These are phyloP conservation scores for Nasonia oneida DNA, from an alignment of 2,888 invertebrate genomes.

Conservation along the genomic window DNA sequence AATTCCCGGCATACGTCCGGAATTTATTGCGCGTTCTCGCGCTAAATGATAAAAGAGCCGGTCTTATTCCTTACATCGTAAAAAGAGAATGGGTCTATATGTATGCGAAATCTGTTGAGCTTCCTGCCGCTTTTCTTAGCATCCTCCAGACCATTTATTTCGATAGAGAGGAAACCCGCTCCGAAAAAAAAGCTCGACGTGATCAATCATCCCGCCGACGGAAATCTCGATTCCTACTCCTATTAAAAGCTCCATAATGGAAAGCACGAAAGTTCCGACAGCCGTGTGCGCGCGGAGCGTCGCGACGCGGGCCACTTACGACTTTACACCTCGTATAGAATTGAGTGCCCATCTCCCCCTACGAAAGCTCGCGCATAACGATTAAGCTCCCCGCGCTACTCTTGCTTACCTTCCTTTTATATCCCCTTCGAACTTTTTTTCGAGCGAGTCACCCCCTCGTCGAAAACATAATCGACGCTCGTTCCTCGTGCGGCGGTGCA, in stretches of 20 bases:
- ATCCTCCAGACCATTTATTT: not conserved
- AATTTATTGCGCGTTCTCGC: not conserved
- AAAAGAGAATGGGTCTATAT: not conserved
- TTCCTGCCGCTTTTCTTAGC: not conserved
- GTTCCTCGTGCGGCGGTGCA: not conserved
- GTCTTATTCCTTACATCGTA: not conserved
- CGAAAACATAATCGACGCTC: constrained; percentile 27
- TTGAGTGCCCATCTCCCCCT: constrained; percentile 13
- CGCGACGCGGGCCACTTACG: not conserved
- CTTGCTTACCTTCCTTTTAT: not conserved
- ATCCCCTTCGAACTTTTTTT: not conserved
- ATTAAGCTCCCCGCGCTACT: constrained; percentile 27
- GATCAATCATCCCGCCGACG: not conserved
- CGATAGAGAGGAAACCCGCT: not conserved
- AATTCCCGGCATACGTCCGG: not conserved
- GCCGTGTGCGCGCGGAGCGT: not conserved
- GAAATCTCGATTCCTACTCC: not conserved
- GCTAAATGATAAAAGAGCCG: not conserved
- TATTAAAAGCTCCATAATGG: constrained; percentile 19
- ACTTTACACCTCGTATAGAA: constrained; percentile 26
- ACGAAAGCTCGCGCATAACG: not conserved
- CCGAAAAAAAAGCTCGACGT: not conserved
- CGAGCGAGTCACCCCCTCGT: not conserved
- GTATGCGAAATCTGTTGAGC: not conserved
- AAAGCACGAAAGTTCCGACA: not conserved